phyloP scores from a whole-genome alignment of 2,888 invertebrate genomes.

The Hydrotaea cyrtoneurina region DNA sequence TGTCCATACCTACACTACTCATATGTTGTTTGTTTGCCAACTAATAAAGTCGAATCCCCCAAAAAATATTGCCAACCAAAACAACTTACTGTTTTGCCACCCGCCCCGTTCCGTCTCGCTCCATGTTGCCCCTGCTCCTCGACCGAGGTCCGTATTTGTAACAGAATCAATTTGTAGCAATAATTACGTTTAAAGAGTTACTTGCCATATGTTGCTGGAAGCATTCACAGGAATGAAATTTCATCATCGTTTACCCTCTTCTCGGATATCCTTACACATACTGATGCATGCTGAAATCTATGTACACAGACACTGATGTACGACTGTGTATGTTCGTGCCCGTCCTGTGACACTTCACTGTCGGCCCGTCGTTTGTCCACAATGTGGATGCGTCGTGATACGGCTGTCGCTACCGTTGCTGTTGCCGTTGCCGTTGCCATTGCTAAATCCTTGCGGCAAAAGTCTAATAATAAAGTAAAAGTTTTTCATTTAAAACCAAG shows the following conservation, averaged over 20 bases:
- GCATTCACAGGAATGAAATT: constrained; percentile 50
- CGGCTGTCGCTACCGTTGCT: background rate
- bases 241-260: constrained; percentile 37
- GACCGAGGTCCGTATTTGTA: constrained; percentile 40
- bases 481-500: constrained; percentile 60
- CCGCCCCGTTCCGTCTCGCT: background rate
- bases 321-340: background rate
- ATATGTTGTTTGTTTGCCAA: constrained; percentile 47
- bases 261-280: background rate
- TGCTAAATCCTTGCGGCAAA: constrained; percentile 58
- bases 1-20: constrained; percentile 3
- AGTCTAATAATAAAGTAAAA: constrained; percentile 61
- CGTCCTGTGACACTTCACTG: constrained; percentile 24
- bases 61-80: constrained; percentile 27
- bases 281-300: background rate
- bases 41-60: constrained; percentile 46
- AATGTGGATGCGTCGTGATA: too few species aligned
- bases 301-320: background rate
- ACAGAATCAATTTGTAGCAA: constrained; percentile 64
- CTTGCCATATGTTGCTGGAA: constrained; percentile 62
- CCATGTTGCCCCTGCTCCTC: constrained; percentile 5
- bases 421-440: constrained; percentile 15
- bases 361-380: too few species aligned
- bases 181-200: constrained; percentile 66
- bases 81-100: background rate